Base-by-base conservation (phyloP, 1,140 invertebrate genomes). In the Drosophila elegans region DNA sequence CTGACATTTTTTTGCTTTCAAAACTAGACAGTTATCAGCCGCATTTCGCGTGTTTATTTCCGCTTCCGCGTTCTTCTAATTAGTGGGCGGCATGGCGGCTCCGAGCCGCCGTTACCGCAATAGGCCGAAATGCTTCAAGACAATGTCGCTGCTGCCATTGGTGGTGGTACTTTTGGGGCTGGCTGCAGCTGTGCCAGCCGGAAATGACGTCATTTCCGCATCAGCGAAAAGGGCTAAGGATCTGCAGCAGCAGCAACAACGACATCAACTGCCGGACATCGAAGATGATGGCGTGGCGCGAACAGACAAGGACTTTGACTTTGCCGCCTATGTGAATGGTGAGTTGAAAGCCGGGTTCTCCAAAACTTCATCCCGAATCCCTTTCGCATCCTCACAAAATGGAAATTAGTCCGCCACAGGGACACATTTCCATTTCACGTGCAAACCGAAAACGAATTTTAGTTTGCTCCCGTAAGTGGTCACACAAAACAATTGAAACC, bases 171-270 rank as follows among this genome's bases (percentile, higher is more conserved):
- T 51, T 36, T 39, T 76, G 62, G 44, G 34, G 2, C 42, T 68
- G 10, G 7, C 41, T 16, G 48, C 36, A 21, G 29, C 54, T 32
- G 29, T 52, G 56, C 69, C 62, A 32, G 39, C 45, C 80, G 80
- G 80, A 83, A 84, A 84, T 83, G 76, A 83, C 63, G 80, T 62
- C 53, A 84, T 80, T 76, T 83, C 80, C 80, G 64, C 48, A 32
- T 52, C 48, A 32, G 56, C 59, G 21, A 74, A 69, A 67, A 12
- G 21, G 6, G 29, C 12, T 12, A 49, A 49, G 46, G 42, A 55
- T 27, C 51, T 64, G 57, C 42, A 48, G 39, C 51, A 38, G 38
- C 42, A 29, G 21, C 46, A 51, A 7, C 41, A 61, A 34, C 52
- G 25, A 13, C 44, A 71, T 27, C 53, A 54, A 3, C 34, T 45